Evolutionary conservation across 1,140 invertebrate genomes (phyloP).

Genomic region (Pomacea maculata): DNA sequence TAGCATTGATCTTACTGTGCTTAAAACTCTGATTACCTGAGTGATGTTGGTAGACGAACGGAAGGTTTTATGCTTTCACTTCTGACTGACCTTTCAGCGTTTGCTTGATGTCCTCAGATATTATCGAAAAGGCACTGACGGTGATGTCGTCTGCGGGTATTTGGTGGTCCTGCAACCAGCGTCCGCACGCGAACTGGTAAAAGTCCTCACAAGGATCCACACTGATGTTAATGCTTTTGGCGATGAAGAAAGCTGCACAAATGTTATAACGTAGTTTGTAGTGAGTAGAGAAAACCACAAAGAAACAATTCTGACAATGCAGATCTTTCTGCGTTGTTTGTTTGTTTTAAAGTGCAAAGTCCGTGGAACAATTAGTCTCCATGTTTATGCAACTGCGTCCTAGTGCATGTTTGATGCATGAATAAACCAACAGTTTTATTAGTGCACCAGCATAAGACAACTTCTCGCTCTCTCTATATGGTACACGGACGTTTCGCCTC

Average conservation of each 20-base stretch:
- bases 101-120: slow-evolving; percentile 86
- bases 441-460: background rate
- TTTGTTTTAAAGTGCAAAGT: background rate
- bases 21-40: no score
- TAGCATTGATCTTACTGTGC: no score
- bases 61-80: background rate
- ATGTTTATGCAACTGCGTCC: background rate
- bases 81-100: slow-evolving; percentile 72
- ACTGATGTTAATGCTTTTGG: slow-evolving; percentile 66
- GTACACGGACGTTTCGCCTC: no score
- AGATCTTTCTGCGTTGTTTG: background rate
- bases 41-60: no score
- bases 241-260: slow-evolving; percentile 47
- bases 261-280: background rate
- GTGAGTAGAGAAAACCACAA: no score
- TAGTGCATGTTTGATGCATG: background rate
- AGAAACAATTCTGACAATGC: background rate
- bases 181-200: slow-evolving; percentile 87
- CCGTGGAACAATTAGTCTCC: background rate
- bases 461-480: background rate
- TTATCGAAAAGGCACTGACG: slow-evolving; percentile 89
- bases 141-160: slow-evolving; percentile 89
- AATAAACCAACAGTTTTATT: no score
- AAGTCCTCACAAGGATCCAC: slow-evolving; percentile 93
- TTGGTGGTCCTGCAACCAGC: slow-evolving; percentile 75